A percentile compares a stretch with the other conserved stretches of the same genome.
These are phyloP conservation scores for Cheilinus undulatus DNA, from an alignment of 2,113 vertebrate species.

Conservation along the genomic window DNA sequence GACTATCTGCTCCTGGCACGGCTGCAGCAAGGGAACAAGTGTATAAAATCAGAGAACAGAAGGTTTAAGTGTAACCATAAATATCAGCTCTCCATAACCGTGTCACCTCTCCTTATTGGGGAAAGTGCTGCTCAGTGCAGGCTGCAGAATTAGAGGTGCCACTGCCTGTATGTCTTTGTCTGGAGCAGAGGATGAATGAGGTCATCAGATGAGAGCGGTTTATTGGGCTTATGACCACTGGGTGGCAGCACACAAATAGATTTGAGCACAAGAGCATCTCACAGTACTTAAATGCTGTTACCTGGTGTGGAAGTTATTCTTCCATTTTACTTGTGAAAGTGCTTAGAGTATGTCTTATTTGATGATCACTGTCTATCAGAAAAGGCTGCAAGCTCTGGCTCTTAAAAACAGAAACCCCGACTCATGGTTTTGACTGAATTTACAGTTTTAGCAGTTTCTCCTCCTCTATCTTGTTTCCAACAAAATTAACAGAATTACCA, in stretches of 20 bases:
- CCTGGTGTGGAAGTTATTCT: slow-evolving; percentile 1
- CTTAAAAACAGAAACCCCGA: not conserved
- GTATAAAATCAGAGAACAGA: slow-evolving; percentile 29
- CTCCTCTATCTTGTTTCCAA: not conserved
- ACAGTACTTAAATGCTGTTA: slow-evolving; percentile 1
- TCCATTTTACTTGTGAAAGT: not conserved
- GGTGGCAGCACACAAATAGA: slow-evolving; percentile 77
- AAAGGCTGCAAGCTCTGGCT: not conserved
- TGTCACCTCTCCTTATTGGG: slow-evolving; percentile 55
- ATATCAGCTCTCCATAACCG: slow-evolving; percentile 40
- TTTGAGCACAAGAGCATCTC: not conserved
- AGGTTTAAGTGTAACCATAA: slow-evolving; percentile 59
- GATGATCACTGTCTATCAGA: too few relatives aligned
- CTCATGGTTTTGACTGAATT: not conserved
- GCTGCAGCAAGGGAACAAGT: slow-evolving; percentile 28
- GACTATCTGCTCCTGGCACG: not conserved
- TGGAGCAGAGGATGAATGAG: slow-evolving; percentile 58
- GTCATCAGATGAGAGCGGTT: slow-evolving; percentile 40
- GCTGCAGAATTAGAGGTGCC: slow-evolving; percentile 64
- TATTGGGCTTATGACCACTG: slow-evolving; percentile 58
- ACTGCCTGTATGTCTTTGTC: slow-evolving; percentile 60
- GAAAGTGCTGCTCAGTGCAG: slow-evolving; percentile 58
- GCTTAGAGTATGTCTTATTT: not conserved
- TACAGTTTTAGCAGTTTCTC: not conserved
- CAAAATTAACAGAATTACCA: too few relatives aligned